These are phyloP conservation scores for Poeciliopsis prolifica DNA, from an alignment of 2,113 vertebrate species.

Conservation along the genomic window DNA sequence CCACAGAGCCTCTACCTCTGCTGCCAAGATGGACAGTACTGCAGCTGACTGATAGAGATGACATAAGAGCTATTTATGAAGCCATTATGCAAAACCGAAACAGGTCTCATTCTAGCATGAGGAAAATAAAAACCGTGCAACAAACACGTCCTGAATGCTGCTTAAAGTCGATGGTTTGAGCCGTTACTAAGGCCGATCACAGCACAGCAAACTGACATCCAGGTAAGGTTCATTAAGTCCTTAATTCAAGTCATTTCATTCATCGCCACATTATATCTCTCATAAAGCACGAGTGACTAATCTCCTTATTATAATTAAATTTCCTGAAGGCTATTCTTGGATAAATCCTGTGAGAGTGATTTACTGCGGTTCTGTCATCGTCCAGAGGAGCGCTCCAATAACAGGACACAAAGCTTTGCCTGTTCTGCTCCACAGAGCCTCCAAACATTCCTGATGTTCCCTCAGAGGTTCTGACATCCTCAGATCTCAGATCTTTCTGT, in stretches of 20 bases:
- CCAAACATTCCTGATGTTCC: conserved; percentile 34
- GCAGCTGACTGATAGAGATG: conserved; percentile 14
- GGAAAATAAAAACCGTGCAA: neutral
- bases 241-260: conserved; percentile 29
- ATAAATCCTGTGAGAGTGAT: conserved; percentile 18
- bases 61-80: conserved; percentile 23
- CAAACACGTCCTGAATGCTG: too few species aligned
- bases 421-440: conserved; percentile 13
- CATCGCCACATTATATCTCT: conserved; percentile 28
- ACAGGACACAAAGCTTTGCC: conserved; percentile 22
- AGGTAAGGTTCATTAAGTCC: conserved; percentile 7
- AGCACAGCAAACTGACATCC: conserved; percentile 2
- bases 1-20: conserved; percentile 8
- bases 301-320: conserved; percentile 18
- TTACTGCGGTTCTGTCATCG: conserved; percentile 20
- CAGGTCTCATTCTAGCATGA: neutral
- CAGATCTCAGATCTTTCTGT: neutral
- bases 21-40: neutral
- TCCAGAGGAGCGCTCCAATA: conserved; percentile 13
- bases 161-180: neutral
- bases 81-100: conserved; percentile 11
- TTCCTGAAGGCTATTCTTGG: conserved; percentile 29
- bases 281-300: conserved; percentile 22
- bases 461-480: conserved; percentile 21
- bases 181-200: neutral